phyloP scores from a whole-genome alignment of 1,140 invertebrate genomes.

The Lasioglossum baleicum region DNA sequence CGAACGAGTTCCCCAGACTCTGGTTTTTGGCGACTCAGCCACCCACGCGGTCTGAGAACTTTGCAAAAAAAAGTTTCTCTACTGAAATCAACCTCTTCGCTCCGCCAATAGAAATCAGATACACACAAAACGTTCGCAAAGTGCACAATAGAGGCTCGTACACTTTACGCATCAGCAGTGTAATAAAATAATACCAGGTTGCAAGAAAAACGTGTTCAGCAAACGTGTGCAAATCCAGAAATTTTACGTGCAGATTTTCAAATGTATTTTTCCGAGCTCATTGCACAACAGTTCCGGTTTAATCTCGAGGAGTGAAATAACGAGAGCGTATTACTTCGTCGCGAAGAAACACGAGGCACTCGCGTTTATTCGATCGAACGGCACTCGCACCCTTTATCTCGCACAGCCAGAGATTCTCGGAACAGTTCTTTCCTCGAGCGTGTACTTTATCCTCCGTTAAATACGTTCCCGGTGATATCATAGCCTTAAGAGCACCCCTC shows the following conservation, averaged over 20 bases:
- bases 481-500: slow-evolving; percentile 62
- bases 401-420: slow-evolving; percentile 5
- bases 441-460: slow-evolving; percentile 44
- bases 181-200: no score
- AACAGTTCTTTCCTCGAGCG: neutral
- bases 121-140: neutral
- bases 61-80: slow-evolving; percentile 1
- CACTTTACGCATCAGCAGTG: no score
- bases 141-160: no score
- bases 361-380: neutral
- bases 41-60: neutral
- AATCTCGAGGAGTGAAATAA: no score
- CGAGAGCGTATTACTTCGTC: neutral
- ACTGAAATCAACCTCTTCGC: neutral
- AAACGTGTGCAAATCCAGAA: no score
- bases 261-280: no score
- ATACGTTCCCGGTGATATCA: slow-evolving; percentile 59
- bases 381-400: neutral
- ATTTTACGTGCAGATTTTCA: no score
- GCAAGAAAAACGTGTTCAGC: no score
- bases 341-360: neutral
- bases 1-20: neutral
- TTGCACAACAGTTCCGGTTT: no score
- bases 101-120: neutral
- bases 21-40: slow-evolving; percentile 26